phyloP scores from a whole-genome alignment of 2,888 invertebrate species.

The Onchidella celtica region DNA sequence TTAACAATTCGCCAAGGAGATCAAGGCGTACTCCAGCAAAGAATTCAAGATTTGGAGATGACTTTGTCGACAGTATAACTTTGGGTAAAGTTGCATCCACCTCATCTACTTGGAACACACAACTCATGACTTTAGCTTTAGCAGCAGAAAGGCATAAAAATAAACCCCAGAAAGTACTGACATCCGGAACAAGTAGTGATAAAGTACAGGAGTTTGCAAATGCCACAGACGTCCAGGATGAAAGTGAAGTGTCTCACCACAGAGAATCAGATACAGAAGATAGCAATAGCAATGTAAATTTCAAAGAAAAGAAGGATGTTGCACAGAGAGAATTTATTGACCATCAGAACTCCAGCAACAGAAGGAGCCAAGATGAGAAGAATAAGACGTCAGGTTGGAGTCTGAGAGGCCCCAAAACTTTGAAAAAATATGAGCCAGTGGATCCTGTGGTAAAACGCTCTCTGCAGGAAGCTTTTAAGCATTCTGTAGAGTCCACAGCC shows the following conservation, averaged over 20 bases:
- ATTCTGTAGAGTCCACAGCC: conserved; percentile 1
- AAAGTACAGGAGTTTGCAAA: conserved; percentile 8
- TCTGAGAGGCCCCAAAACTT: conserved; percentile 38
- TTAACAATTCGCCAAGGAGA: conserved; percentile 22
- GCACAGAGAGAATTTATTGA: neutral
- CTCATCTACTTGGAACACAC: conserved; percentile 43
- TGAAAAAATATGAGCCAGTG: conserved; percentile 44
- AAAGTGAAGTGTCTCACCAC: neutral
- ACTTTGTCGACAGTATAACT: conserved; percentile 45
- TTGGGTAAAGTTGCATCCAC: conserved; percentile 39
- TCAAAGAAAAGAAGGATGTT: neutral
- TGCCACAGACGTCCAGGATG: neutral
- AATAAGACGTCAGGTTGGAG: neutral
- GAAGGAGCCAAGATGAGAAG: conserved; percentile 4
- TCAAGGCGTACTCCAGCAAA: conserved; percentile 42
- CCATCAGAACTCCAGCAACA: neutral
- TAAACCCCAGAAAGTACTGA: conserved; percentile 22
- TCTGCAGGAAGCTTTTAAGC: conserved; percentile 36
- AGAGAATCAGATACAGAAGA: neutral
- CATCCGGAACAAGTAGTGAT: neutral
- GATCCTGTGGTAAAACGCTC: conserved; percentile 39
- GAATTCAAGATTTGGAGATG: conserved; percentile 45
- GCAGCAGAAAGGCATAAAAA: conserved; percentile 47
- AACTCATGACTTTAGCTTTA: conserved; percentile 48
- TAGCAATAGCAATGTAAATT: neutral